Conservation (phyloP, 23 tunicate genomes). For the Ciona savignyi region DNA sequence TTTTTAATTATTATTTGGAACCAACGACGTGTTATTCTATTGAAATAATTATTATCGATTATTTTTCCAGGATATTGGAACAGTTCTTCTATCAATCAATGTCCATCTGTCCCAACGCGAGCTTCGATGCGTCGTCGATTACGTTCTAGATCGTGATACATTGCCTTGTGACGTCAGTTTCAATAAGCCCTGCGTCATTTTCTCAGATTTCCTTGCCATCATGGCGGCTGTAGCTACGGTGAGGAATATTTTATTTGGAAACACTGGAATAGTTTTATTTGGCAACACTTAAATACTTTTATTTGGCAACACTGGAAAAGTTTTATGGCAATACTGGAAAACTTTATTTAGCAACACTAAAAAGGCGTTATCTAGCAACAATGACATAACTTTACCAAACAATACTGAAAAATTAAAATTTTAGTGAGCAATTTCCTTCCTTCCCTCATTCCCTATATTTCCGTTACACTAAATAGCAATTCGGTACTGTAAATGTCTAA, state of each 20-base stretch:
- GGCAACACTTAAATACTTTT: too few species aligned
- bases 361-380: too few species aligned
- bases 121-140: conserved; percentile 1
- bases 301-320: too few species aligned
- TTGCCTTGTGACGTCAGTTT: background rate
- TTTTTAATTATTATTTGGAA: background rate
- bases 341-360: too few species aligned
- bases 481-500: background rate
- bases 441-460: too few species aligned
- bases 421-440: too few species aligned
- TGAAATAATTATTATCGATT: background rate
- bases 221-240: conserved; percentile 36
- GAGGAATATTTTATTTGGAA: too few species aligned
- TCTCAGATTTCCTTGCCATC: conserved; percentile 33
- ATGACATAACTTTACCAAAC: too few species aligned
- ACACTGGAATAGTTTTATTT: too few species aligned
- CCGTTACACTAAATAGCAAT: too few species aligned
- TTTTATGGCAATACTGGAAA: too few species aligned
- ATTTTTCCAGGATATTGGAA: conserved; percentile 25
- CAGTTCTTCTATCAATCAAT: conserved; percentile 24
- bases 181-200: conserved; percentile 4
- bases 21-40: background rate
- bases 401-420: too few species aligned
- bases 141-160: conserved; percentile 13
- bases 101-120: conserved; percentile 6